phyloP scores from a whole-genome alignment of 2,797 vertebrate species.

The Sebastes minor region DNA sequence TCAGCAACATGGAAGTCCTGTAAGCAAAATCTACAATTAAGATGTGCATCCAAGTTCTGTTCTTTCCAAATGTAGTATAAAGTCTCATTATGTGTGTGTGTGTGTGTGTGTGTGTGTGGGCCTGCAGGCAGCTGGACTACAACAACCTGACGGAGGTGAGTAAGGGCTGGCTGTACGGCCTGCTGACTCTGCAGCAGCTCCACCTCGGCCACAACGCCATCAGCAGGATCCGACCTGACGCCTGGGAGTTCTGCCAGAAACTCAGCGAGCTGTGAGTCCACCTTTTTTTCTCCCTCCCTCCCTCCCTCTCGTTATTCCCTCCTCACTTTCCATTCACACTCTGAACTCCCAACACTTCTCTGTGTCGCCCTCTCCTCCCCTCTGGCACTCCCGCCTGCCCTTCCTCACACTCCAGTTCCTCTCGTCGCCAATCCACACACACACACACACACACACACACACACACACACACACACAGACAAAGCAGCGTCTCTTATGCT shows the following conservation, averaged over 20 bases:
- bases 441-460: slow-evolving; percentile 34
- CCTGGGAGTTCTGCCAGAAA: slow-evolving; percentile 99
- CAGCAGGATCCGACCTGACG: slow-evolving; percentile 91
- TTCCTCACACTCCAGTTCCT: slow-evolving; percentile 62
- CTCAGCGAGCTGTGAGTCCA: slow-evolving; percentile 94
- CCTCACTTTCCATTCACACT: slow-evolving; percentile 62
- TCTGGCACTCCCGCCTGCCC: slow-evolving; percentile 48
- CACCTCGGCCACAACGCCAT: slow-evolving; percentile 95
- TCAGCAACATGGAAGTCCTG: slow-evolving; percentile 95
- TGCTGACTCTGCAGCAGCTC: slow-evolving; percentile 93
- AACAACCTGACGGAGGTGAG: slow-evolving; percentile 97
- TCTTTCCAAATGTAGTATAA: neutral
- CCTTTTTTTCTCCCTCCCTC: slow-evolving; percentile 3
- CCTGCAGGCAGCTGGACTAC: slow-evolving; percentile 91
- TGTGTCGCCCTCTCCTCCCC: slow-evolving; percentile 52
- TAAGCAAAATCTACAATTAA: slow-evolving; percentile 74
- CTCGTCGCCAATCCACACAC: slow-evolving; percentile 23
- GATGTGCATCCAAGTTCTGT: neutral
- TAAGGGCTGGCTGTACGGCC: slow-evolving; percentile 97
- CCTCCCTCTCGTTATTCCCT: slow-evolving; percentile 14
- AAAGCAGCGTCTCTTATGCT: slow-evolving; percentile 52
- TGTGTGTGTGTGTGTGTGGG: slow-evolving; percentile 55
- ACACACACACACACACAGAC: slow-evolving; percentile 34
- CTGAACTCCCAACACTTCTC: slow-evolving; percentile 69
- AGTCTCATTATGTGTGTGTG: neutral